Evolutionary conservation across 2,113 vertebrate genomes (phyloP).

Genomic region (Callopanchax toddi): DNA sequence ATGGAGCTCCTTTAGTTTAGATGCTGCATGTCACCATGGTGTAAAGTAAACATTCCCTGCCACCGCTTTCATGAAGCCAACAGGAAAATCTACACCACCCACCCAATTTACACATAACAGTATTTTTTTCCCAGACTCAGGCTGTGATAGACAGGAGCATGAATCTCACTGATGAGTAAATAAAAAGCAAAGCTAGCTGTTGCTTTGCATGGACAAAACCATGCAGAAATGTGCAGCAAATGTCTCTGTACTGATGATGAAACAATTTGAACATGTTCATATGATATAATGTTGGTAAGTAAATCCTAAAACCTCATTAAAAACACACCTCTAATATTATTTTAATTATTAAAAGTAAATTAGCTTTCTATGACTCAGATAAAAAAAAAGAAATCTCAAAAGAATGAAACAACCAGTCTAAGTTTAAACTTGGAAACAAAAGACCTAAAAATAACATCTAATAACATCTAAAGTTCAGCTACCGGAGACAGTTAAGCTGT

Average conservation of each 20-base stretch:
- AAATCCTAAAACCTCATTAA: background rate
- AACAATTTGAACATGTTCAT: too few species aligned
- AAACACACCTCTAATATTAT: background rate
- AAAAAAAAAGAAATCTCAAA: too few species aligned
- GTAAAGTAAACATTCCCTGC: constrained; percentile 67
- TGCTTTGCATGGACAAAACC: constrained; percentile 13
- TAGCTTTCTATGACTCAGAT: too few species aligned
- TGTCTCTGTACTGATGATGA: too few species aligned
- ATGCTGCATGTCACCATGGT: constrained; percentile 45
- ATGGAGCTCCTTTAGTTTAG: constrained; percentile 50
- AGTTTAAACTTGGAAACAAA: background rate
- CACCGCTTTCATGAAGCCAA: constrained; percentile 60
- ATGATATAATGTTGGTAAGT: background rate
- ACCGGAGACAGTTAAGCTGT: constrained; percentile 6
- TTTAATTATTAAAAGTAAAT: background rate
- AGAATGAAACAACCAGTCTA: too few species aligned
- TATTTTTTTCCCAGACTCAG: constrained; percentile 61
- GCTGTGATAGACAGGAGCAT: constrained; percentile 51
- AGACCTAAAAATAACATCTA: background rate
- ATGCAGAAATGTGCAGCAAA: background rate
- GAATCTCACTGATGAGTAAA: constrained; percentile 42
- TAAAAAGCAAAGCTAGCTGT: constrained; percentile 6
- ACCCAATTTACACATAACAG: constrained; percentile 72
- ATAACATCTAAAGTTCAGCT: background rate
- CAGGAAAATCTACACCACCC: constrained; percentile 67